These are phyloP conservation scores for Notechis scutatus DNA, from an alignment of 2,113 vertebrate genomes.

Conservation along the genomic window DNA sequence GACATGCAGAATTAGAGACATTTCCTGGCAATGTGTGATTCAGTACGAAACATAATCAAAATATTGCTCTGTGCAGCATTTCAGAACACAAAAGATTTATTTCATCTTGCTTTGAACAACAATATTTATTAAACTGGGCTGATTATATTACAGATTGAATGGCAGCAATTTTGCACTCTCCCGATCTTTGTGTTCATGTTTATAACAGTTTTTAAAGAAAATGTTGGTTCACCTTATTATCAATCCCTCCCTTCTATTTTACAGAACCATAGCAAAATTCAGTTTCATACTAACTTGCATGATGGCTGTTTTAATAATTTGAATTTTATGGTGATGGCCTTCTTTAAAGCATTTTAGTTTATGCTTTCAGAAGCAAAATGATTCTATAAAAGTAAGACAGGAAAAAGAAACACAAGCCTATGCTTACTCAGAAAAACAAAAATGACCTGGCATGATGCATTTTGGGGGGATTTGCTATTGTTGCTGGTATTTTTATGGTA, in stretches of 20 bases:
- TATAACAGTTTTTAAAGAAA: conserved; percentile 19
- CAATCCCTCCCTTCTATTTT: background rate
- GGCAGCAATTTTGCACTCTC: background rate
- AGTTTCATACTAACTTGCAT: conserved; percentile 13
- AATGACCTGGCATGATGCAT: background rate
- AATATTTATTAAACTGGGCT: conserved; percentile 24
- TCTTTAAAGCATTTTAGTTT: conserved; percentile 11
- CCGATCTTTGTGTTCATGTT: background rate
- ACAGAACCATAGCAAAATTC: conserved; percentile 1
- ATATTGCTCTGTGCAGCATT: conserved; percentile 39
- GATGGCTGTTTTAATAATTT: conserved; percentile 1
- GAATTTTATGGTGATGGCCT: background rate
- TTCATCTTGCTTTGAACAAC: conserved; percentile 33
- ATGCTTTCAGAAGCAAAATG: background rate
- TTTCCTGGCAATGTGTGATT: conserved; percentile 43
- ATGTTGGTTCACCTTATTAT: background rate
- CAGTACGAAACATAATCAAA: conserved; percentile 57
- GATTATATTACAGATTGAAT: background rate
- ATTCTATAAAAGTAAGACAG: background rate
- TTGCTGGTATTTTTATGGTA: background rate
- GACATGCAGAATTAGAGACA: conserved; percentile 51
- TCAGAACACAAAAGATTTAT: conserved; percentile 31
- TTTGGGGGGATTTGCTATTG: background rate
- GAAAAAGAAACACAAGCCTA: background rate
- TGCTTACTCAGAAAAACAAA: background rate